Conservation (phyloP, 64 coral and sea anemone species). For the Platygyra sinensis region DNA sequence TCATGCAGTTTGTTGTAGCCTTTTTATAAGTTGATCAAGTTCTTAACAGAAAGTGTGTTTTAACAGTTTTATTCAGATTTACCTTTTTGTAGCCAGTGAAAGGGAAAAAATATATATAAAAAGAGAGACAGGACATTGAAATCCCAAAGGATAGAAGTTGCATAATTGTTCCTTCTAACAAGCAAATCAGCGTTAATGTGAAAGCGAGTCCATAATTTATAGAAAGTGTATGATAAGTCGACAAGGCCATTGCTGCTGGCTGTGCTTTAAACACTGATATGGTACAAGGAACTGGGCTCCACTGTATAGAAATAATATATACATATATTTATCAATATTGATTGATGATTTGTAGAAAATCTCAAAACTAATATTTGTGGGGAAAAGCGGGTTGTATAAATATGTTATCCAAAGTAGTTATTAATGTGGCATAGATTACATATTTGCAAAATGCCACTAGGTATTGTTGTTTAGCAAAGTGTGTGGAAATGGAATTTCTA, state of each 20-base stretch:
- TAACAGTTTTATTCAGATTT: too few species aligned
- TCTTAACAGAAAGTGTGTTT: too few species aligned
- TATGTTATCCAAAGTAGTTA: neutral
- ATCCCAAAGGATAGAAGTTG: too few species aligned
- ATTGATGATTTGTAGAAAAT: conserved; percentile 6
- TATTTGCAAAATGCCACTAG: too few species aligned
- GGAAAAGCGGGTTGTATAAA: neutral
- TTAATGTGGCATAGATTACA: neutral
- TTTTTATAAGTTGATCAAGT: too few species aligned
- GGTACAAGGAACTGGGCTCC: neutral
- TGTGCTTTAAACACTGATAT: neutral
- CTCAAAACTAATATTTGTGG: neutral
- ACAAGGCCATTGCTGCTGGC: neutral
- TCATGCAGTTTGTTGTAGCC: too few species aligned
- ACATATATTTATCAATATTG: conserved; percentile 28
- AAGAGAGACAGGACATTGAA: too few species aligned
- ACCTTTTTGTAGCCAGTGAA: too few species aligned
- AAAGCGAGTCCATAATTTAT: neutral
- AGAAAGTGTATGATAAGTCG: neutral
- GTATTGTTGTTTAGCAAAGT: too few species aligned
- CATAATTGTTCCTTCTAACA: neutral
- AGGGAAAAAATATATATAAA: too few species aligned
- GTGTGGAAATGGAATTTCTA: too few species aligned
- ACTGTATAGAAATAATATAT: conserved; percentile 45
- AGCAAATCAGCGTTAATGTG: neutral